Conservation (phyloP, 2,888 invertebrate species). For the Trissolcus brochymenae region DNA sequence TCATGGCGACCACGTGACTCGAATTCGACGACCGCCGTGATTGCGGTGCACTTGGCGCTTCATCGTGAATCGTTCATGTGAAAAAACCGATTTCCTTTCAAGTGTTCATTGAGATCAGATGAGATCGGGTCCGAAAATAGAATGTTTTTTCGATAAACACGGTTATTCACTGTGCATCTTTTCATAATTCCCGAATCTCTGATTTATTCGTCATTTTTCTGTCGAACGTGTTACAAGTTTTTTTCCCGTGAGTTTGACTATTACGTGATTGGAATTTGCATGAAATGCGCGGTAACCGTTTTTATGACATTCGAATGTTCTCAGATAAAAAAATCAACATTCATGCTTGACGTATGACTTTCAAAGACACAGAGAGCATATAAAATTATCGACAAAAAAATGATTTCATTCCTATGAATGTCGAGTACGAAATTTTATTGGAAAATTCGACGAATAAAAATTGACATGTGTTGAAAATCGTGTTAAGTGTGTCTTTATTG, state of each 20-base stretch:
- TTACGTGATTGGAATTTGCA: slow-evolving; percentile 17
- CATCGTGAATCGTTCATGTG: slow-evolving; percentile 6
- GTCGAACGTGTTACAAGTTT: slow-evolving; percentile 1
- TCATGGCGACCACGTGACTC: slow-evolving; percentile 36
- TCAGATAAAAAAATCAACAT: no score
- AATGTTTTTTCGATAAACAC: slow-evolving; percentile 3
- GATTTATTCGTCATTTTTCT: slow-evolving; percentile 10
- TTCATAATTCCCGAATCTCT: not conserved
- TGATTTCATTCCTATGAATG: no score
- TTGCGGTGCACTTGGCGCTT: slow-evolving; percentile 17
- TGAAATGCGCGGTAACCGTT: no score
- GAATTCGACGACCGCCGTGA: slow-evolving; percentile 23
- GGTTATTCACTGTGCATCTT: not conserved
- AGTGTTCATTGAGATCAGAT: not conserved
- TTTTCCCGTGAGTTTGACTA: not conserved
- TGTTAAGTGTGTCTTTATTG: no score
- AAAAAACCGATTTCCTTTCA: slow-evolving; percentile 3
- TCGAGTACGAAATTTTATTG: no score
- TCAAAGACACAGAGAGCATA: no score
- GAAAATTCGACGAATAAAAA: no score
- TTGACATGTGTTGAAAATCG: no score
- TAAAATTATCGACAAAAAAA: no score
- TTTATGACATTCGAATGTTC: no score
- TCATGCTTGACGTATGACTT: no score
- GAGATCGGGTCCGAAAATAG: not conserved